Conservation (phyloP, 2,888 invertebrate genomes). For the Matsumyia berberina region DNA sequence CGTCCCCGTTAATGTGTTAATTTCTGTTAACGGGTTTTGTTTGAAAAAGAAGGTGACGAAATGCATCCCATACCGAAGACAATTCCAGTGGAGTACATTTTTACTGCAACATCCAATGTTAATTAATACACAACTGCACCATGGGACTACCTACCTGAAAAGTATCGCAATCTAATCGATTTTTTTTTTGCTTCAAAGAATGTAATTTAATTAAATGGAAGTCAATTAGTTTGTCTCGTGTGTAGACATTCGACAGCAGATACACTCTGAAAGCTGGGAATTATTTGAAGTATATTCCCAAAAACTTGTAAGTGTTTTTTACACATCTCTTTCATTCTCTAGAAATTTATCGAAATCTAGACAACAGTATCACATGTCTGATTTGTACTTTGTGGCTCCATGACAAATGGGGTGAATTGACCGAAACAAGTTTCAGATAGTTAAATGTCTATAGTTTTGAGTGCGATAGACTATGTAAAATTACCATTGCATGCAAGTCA, state of each 20-base stretch:
- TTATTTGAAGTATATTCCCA: neutral
- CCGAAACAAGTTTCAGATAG: neutral
- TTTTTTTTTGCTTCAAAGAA: neutral
- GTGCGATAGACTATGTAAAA: conserved; percentile 7
- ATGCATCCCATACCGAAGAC: neutral
- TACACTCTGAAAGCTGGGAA: neutral
- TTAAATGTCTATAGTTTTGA: neutral
- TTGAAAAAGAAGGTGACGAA: neutral
- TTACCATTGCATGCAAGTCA: conserved; percentile 4
- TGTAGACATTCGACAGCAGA: neutral
- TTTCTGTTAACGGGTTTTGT: too few species aligned
- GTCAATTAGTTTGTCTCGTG: neutral
- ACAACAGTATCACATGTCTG: neutral
- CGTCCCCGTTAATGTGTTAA: too few species aligned
- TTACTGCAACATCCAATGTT: too few species aligned
- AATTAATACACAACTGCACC: neutral
- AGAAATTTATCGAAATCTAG: neutral
- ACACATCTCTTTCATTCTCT: too few species aligned
- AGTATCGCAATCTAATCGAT: conserved; percentile 1
- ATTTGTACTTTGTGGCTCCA: neutral
- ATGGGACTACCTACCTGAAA: neutral
- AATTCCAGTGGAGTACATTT: neutral
- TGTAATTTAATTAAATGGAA: neutral
- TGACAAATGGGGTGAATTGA: neutral
- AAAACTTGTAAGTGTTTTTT: neutral